phyloP scores from a whole-genome alignment of 1,140 invertebrate genomes.

The Dendrolimus kikuchii region DNA sequence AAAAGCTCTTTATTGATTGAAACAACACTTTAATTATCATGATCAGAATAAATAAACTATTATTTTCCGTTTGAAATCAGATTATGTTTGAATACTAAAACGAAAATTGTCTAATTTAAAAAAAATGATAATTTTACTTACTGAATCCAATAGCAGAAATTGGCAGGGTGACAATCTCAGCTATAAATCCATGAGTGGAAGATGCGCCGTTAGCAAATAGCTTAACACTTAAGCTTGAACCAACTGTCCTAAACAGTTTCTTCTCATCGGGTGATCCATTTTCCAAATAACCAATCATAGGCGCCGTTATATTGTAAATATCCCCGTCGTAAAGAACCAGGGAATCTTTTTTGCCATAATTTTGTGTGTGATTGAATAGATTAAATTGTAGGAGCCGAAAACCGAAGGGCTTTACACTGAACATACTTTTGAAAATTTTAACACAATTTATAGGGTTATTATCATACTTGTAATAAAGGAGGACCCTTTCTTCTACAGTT shows the following conservation, averaged over 20 bases:
- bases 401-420: slow-evolving; percentile 88
- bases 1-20: too few species aligned
- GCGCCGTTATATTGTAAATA: slow-evolving; percentile 89
- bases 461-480: slow-evolving; percentile 98
- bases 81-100: too few species aligned
- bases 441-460: slow-evolving; percentile 97
- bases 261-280: slow-evolving; percentile 81
- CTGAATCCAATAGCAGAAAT: slow-evolving; percentile 91
- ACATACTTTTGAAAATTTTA: slow-evolving; percentile 94
- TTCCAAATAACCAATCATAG: slow-evolving; percentile 80
- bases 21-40: too few species aligned
- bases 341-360: slow-evolving; percentile 86
- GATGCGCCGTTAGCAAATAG: slow-evolving; percentile 96
- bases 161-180: slow-evolving; percentile 96
- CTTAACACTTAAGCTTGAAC: slow-evolving; percentile 90
- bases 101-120: too few species aligned
- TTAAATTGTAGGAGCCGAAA: slow-evolving; percentile 95
- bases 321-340: slow-evolving; percentile 94
- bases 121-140: slow-evolving; percentile 65
- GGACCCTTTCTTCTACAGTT: slow-evolving; percentile 88
- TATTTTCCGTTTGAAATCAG: too few species aligned
- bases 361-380: slow-evolving; percentile 90
- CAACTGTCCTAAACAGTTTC: slow-evolving; percentile 81
- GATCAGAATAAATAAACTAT: too few species aligned
- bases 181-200: slow-evolving; percentile 95